These are phyloP conservation scores for Eremophila alpestris DNA, from an alignment of 2,797 vertebrate genomes.

Conservation along the genomic window DNA sequence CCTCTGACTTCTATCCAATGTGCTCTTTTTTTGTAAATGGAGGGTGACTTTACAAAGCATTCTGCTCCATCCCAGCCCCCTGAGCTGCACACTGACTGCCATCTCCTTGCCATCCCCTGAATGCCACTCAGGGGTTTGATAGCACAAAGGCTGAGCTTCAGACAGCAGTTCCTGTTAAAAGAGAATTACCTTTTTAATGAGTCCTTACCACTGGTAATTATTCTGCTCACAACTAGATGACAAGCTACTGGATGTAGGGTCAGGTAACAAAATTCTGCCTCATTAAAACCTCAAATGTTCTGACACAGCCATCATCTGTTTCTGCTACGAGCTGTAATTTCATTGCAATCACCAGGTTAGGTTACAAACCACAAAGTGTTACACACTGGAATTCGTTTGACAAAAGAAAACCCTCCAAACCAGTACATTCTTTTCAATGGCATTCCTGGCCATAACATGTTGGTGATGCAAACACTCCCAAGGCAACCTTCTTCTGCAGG, in stretches of 20 bases:
- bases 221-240: not conserved
- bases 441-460: not conserved
- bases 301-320: not conserved
- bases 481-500: not conserved
- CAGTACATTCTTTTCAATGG: not conserved
- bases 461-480: not conserved
- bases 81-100: not conserved
- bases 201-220: not conserved
- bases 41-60: not conserved
- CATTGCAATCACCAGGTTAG: not conserved
- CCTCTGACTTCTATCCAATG: not conserved
- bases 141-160: not conserved
- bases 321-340: not conserved
- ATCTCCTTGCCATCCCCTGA: not conserved
- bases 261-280: not conserved
- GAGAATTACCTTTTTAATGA: not conserved
- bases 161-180: not conserved
- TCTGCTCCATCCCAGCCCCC: not conserved
- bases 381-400: not conserved
- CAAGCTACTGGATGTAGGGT: not conserved
- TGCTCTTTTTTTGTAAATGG: not conserved
- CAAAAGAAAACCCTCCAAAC: not conserved
- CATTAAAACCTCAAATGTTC: constrained; percentile 20
- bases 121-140: not conserved
- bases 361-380: not conserved